Evolutionary conservation across 2,888 invertebrate species (phyloP), one percentile per base, ranked within the genome.

Genomic region (Chrysodeixis includens): DNA sequence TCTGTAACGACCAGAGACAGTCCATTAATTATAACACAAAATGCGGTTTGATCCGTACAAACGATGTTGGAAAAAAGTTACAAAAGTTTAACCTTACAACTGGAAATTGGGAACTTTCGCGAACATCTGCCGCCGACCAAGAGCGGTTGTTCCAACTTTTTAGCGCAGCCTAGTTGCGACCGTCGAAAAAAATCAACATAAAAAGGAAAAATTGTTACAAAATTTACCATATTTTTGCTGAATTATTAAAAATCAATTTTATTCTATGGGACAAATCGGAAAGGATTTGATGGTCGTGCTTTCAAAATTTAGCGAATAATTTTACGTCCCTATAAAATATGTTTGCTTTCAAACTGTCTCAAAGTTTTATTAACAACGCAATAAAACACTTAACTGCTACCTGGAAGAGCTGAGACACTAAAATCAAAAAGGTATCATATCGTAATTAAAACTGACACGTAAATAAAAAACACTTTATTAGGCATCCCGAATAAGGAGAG

Each of bases 11-110:
- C 85, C 86, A 86, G 85, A 83, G 86, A 89, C 89, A 86, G 85
- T 86, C 86, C 90, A 92, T 92, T 92, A 90, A 91, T 92, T 90
- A 91, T 88, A 89, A 88, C 85, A 88, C 85, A 86, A 88, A 88
- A 83, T 76, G 83, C 74, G 84, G 86, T 86, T 88, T 85, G 83
- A 86, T 86, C 83, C 74, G 71, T 75, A 85, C 85, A 84, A 88
- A 87, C 86, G 84, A 85, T 79, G 83, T 80, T 81, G 79, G 79
- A 87, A 87, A 81, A 84, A 86, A 84, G 82, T 85, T 78, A 71
- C 76, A 78, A 81, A 84, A 73, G 74, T 76, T 74, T 55, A 74
- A 71, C 69, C 57, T 77, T 73, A 73, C 66, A 81, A 79, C 82
- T 81, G 74, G 66, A 82, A 83, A 76, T 78, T 68, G 66, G 71